phyloP scores from a whole-genome alignment of 2,113 vertebrate genomes.

The Peromyscus leucopus region DNA sequence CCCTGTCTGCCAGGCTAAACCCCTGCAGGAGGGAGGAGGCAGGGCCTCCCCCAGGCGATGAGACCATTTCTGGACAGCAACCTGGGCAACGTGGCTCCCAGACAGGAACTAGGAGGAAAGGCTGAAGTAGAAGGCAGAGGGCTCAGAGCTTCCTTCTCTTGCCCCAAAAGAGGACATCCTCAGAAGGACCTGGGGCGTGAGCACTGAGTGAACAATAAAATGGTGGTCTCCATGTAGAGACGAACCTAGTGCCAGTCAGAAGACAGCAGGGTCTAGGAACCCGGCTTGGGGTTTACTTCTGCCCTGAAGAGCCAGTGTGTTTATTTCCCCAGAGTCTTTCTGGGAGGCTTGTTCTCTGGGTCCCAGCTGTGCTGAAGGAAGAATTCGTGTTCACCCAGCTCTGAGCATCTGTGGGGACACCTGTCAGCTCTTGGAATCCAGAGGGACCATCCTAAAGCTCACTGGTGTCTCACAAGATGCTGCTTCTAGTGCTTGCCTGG shows the following conservation, averaged over 20 bases:
- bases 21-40: background rate
- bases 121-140: background rate
- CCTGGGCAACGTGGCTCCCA: background rate
- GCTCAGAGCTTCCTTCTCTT: background rate
- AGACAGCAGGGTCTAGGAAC: background rate
- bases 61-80: background rate
- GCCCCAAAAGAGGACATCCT: background rate
- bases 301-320: background rate
- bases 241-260: background rate
- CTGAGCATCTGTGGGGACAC: background rate
- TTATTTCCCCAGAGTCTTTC: background rate
- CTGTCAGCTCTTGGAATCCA: background rate
- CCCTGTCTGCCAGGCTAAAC: accelerated
- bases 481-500: background rate
- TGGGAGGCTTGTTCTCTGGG: background rate
- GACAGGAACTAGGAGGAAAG: background rate
- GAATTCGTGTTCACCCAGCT: background rate
- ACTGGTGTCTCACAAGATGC: accelerated
- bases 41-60: accelerated
- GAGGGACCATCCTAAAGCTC: background rate
- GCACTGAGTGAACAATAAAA: background rate
- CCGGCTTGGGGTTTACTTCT: background rate
- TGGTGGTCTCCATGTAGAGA: accelerated
- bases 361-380: background rate
- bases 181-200: background rate